Evolutionary conservation across 2,797 vertebrate genomes (phyloP).

Genomic region (Pipistrellus nathusii): DNA sequence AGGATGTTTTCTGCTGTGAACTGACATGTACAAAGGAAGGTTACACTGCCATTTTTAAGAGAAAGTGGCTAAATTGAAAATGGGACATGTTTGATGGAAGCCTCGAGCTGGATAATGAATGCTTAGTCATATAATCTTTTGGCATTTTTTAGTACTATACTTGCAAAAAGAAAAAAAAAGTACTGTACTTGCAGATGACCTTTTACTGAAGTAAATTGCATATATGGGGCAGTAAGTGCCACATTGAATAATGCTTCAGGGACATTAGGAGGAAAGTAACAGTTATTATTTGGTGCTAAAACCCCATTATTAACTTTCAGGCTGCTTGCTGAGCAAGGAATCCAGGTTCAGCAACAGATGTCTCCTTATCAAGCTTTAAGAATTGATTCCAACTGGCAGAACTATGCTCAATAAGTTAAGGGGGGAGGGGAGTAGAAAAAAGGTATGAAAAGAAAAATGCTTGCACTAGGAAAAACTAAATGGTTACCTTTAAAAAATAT

Average conservation of each 20-base stretch:
- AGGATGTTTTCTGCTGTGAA: neutral
- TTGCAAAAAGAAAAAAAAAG: constrained; percentile 10
- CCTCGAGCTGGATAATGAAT: neutral
- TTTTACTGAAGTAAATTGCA: constrained; percentile 71
- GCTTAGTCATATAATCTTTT: neutral
- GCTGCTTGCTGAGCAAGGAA: constrained; percentile 30
- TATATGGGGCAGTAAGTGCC: constrained; percentile 50
- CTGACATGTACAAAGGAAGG: neutral
- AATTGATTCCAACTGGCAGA: constrained; percentile 7
- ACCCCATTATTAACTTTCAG: constrained; percentile 72
- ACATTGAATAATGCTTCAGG: constrained; percentile 71
- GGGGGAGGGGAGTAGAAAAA: neutral
- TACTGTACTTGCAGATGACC: constrained; percentile 62
- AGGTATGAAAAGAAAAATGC: neutral
- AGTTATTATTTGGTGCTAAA: constrained; percentile 59
- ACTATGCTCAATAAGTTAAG: neutral
- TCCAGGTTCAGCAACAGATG: constrained; percentile 32
- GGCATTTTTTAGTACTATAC: constrained; percentile 59
- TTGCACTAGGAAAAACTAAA: constrained; percentile 20
- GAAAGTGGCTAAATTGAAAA: neutral
- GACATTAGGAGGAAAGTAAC: constrained; percentile 66
- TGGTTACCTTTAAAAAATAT: neutral
- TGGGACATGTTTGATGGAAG: neutral
- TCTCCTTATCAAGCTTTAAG: constrained; percentile 38
- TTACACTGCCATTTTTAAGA: neutral